These are phyloP conservation scores for Lumbricus terrestris DNA, from an alignment of 2,888 invertebrate species.

Conservation along the genomic window DNA sequence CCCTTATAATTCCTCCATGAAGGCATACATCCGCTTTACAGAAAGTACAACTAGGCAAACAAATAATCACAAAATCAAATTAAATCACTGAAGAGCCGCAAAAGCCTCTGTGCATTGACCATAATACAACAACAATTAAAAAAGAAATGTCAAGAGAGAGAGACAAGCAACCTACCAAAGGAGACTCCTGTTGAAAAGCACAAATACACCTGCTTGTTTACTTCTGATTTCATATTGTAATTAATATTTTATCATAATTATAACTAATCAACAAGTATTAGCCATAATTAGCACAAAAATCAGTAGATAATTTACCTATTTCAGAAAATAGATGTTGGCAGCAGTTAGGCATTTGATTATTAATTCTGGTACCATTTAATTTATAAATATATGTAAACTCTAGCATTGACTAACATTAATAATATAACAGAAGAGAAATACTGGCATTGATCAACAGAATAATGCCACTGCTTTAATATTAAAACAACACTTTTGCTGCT, in stretches of 20 bases:
- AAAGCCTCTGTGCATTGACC: not conserved
- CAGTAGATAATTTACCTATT: too few relatives aligned
- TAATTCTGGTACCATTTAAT: too few relatives aligned
- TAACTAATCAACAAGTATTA: not conserved
- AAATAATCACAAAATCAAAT: not conserved
- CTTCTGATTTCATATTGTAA: not conserved
- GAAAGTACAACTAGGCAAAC: not conserved
- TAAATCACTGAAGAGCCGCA: not conserved
- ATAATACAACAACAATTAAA: not conserved
- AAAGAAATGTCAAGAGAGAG: not conserved
- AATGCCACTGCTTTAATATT: too few relatives aligned
- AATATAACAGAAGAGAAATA: too few relatives aligned
- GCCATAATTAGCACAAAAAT: too few relatives aligned
- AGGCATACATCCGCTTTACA: not conserved
- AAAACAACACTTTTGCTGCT: too few relatives aligned
- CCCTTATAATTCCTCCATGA: not conserved
- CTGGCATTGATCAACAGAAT: too few relatives aligned
- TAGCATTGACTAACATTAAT: too few relatives aligned
- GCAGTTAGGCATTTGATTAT: too few relatives aligned
- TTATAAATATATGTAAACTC: too few relatives aligned
- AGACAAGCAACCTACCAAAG: not conserved
- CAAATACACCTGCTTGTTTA: not conserved
- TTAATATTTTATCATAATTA: not conserved
- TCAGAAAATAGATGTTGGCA: too few relatives aligned
- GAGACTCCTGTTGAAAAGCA: slow-evolving; percentile 7